Evolutionary conservation across 2,888 invertebrate genomes (phyloP).

Genomic region (Drosophila neonasuta): DNA sequence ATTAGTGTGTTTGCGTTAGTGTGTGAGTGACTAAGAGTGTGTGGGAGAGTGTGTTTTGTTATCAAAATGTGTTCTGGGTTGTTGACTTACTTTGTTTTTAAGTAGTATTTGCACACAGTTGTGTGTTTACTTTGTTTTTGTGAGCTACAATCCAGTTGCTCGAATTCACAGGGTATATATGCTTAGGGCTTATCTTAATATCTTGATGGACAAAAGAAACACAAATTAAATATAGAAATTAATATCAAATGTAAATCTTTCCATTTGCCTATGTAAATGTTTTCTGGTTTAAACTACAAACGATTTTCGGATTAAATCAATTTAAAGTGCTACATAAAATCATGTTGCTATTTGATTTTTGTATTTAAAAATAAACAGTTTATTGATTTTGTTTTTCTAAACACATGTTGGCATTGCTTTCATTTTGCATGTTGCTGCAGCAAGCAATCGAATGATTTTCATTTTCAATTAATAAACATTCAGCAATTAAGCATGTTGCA

Average conservation of each 20-base stretch:
- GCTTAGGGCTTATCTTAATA: neutral
- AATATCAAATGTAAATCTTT: neutral
- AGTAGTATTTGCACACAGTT: constrained; percentile 5
- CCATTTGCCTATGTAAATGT: neutral
- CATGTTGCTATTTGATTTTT: neutral
- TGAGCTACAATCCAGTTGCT: neutral
- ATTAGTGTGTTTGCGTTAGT: constrained; percentile 3
- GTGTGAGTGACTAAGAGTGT: neutral
- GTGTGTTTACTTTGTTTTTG: constrained; percentile 34
- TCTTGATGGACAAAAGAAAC: neutral
- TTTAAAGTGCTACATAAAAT: neutral
- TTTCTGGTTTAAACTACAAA: neutral
- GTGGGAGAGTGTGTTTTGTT: neutral
- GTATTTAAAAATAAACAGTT: neutral
- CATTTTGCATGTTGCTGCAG: neutral
- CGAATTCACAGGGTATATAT: constrained; percentile 6
- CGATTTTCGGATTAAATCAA: neutral
- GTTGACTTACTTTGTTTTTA: constrained; percentile 23
- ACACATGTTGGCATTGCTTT: neutral
- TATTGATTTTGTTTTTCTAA: neutral
- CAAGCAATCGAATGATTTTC: neutral
- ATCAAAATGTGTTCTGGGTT: constrained; percentile 10
- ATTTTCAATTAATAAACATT: neutral
- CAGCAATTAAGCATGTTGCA: neutral
- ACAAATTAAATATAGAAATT: constrained; percentile 2